These are phyloP conservation scores for Otolemur crassicaudatus DNA, from an alignment of 2,797 vertebrate species.

Conservation along the genomic window DNA sequence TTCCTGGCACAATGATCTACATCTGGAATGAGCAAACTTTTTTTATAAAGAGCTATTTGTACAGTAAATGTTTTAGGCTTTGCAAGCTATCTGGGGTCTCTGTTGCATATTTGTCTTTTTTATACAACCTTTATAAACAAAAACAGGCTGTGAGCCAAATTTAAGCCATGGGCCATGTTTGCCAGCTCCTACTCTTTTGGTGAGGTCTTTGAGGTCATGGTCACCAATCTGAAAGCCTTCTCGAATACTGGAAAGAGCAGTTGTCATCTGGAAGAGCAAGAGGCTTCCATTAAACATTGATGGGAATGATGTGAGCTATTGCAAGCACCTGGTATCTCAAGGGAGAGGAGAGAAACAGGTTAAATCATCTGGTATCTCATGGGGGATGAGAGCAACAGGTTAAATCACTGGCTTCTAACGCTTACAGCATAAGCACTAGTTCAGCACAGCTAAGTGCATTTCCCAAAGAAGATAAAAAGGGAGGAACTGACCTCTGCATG, in stretches of 20 bases:
- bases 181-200: background rate
- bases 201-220: background rate
- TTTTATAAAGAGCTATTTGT: background rate
- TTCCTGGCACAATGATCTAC: background rate
- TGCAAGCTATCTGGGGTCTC: background rate
- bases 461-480: background rate
- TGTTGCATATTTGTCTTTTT: background rate
- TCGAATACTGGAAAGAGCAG: background rate
- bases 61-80: constrained; percentile 42
- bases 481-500: background rate
- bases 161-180: background rate
- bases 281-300: background rate
- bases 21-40: background rate
- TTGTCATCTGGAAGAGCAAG: background rate
- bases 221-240: background rate
- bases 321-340: background rate
- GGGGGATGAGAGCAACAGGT: background rate
- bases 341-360: background rate
- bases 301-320: background rate
- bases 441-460: background rate
- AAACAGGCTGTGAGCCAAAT: background rate
- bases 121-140: constrained; percentile 24
- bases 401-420: background rate
- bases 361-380: background rate
- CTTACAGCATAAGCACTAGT: background rate